phyloP scores from a whole-genome alignment of 2,888 invertebrate genomes.

The Acleris holmiana region DNA sequence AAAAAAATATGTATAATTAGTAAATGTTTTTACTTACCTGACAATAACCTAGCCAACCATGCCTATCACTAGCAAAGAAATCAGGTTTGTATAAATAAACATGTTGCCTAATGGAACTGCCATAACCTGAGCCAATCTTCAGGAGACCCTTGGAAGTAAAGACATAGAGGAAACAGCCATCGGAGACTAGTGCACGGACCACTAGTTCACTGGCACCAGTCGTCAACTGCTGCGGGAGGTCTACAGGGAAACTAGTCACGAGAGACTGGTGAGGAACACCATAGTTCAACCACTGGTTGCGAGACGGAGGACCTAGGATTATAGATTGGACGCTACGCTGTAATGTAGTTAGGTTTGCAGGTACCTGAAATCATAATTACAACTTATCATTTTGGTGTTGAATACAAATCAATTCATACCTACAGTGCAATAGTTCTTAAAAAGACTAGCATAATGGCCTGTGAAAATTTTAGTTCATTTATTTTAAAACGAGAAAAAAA shows the following conservation, averaged over 20 bases:
- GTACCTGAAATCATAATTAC: constrained; percentile 85
- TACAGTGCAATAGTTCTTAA: no score
- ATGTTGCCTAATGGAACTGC: constrained; percentile 96
- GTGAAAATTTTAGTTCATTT: no score
- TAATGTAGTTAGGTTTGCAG: constrained; percentile 91
- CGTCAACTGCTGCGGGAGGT: constrained; percentile 62
- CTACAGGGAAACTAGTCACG: constrained; percentile 87
- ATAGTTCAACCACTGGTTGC: constrained; percentile 95
- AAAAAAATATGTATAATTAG: no score
- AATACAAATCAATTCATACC: neutral
- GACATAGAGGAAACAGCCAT: constrained; percentile 95
- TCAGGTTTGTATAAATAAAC: constrained; percentile 91
- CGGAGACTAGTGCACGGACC: constrained; percentile 90
- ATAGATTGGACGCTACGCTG: constrained; percentile 96
- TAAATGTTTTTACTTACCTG: constrained; percentile 80
- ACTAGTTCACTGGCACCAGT: constrained; percentile 67
- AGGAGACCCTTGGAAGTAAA: constrained; percentile 93
- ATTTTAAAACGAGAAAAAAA: no score
- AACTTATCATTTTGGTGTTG: neutral
- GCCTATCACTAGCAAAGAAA: constrained; percentile 91
- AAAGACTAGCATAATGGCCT: no score
- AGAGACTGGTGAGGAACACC: constrained; percentile 92
- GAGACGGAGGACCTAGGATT: constrained; percentile 91
- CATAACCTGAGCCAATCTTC: constrained; percentile 98
- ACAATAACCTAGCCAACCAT: constrained; percentile 94